Evolutionary conservation across 2,113 vertebrate genomes (phyloP), one percentile per base, ranked within the genome.

Genomic region (Psephotus haematonotus): DNA sequence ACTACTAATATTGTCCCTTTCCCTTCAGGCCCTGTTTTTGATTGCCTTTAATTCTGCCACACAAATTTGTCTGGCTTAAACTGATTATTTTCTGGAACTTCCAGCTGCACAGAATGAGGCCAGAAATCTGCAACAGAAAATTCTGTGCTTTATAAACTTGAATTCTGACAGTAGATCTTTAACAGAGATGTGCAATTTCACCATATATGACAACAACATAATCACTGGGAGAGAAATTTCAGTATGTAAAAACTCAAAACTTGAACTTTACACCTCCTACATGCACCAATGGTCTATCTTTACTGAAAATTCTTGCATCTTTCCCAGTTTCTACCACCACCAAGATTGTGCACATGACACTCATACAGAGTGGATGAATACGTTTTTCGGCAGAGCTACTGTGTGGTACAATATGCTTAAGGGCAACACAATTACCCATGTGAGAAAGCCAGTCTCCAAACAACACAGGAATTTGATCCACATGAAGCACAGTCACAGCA

Each of bases 341-440:
- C 19, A 67, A 52, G 70, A 27, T 7, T 33, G 14, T 17, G 9
- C 16, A 35, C 3, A 8, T 5, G 33, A 35, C 33, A 43, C 35
- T 80, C 1, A 1, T 14, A 41, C 14, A 39, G 24, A 55, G 10
- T 18, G 20, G 20, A 47, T 70, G 9, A n/a, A 27, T 10, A 49
- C 0, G 0, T 3, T 78, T 82, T 28, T 28, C 17, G 24, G 25
- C 29, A 69, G 25, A 62, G 17, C 8, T 37, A 12, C 3, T 3
- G 8, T 3, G 13, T 20, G n/a, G 31, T 22, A 46, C 15, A 44
- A 17, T 8, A 63, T 0, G 1, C 23, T 55, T 17, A 39, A 28
- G 39, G 44, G 24, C 31, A 74, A 24, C 28, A 49, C n/a, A 37
- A 53, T 53, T 11, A 37, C 12, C 6, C 43, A 12, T 6, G 28